Evolutionary conservation across 2,797 vertebrate species (phyloP).

Genomic region (Mormyrops boulengeri): DNA sequence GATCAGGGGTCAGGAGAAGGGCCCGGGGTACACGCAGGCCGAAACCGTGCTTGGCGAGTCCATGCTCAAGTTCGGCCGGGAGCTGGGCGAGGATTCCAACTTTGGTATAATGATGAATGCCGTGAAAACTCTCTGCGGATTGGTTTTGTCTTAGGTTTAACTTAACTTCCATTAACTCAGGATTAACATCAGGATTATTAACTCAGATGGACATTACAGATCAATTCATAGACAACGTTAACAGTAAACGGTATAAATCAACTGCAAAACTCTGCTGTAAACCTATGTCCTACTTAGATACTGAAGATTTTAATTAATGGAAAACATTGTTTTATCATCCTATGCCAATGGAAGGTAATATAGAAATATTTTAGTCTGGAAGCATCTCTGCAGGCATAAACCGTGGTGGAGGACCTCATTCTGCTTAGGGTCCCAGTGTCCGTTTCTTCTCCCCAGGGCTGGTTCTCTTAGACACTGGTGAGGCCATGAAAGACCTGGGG

Average conservation of each 20-base stretch:
- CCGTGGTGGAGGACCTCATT: not conserved
- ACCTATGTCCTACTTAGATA: not conserved
- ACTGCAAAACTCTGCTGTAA: not conserved
- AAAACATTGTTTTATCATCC: not conserved
- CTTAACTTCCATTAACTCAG: not conserved
- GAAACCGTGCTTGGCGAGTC: conserved; percentile 84
- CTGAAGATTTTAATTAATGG: not conserved
- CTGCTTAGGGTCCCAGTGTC: not conserved
- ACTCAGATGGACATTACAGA: not conserved
- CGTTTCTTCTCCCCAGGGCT: conserved; percentile 59
- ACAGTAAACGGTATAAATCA: not conserved
- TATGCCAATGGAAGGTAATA: not conserved
- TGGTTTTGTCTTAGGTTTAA: not conserved
- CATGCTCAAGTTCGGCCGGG: conserved; percentile 89
- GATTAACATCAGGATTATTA: not conserved
- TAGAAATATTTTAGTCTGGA: not conserved
- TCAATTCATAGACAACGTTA: not conserved
- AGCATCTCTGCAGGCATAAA: not conserved
- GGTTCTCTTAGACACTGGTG: conserved; percentile 82
- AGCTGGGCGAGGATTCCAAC: conserved; percentile 90
- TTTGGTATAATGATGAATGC: conserved; percentile 72
- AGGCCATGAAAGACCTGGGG: conserved; percentile 86
- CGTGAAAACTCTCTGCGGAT: not conserved
- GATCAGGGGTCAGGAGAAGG: conserved; percentile 93
- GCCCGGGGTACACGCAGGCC: conserved; percentile 90